Conservation (phyloP, 30 jellyfish, hydroid and myxozoan species). For the Morbakka virulenta region DNA sequence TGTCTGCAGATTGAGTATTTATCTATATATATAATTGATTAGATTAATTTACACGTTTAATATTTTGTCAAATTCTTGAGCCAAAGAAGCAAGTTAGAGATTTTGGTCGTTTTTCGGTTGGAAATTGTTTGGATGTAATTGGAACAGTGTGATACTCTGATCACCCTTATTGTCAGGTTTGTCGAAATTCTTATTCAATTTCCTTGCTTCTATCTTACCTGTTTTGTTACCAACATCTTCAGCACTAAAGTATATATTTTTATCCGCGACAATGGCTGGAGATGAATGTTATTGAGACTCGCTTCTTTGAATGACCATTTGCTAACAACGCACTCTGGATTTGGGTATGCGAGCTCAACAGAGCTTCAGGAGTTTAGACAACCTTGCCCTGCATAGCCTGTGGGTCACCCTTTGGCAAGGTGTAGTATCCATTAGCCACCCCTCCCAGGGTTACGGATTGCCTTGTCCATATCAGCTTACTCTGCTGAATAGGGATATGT, state of each 20-base stretch:
- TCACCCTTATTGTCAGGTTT: conserved; percentile 1
- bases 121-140: conserved; percentile 4
- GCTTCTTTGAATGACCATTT: neutral
- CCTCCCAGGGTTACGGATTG: too few species aligned
- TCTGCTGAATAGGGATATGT: too few species aligned
- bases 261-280: neutral
- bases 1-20: too few species aligned
- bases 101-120: too few species aligned
- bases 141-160: neutral
- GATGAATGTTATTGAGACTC: conserved; percentile 1
- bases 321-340: too few species aligned
- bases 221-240: neutral
- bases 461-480: too few species aligned
- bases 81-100: too few species aligned
- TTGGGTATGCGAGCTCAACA: too few species aligned
- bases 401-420: too few species aligned
- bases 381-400: too few species aligned
- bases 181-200: neutral
- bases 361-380: too few species aligned
- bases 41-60: neutral
- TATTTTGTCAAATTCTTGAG: neutral
- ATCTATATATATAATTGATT: neutral
- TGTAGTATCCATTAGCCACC: too few species aligned
- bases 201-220: neutral
- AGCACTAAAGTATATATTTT: neutral